phyloP scores from a whole-genome alignment of 1,140 invertebrate genomes.

The Thalassaphorura encarpata region DNA sequence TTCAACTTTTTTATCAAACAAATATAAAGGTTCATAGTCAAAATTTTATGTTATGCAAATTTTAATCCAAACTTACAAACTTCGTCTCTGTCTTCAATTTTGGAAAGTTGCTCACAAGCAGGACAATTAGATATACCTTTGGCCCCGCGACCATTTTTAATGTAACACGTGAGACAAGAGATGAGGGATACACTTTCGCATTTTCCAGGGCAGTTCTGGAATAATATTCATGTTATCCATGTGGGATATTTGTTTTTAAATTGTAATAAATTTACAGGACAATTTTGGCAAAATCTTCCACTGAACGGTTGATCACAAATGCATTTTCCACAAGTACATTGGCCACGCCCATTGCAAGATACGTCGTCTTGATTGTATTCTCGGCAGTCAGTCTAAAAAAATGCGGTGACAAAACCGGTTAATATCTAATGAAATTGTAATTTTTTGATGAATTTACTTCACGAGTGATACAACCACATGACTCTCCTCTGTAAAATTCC shows the following conservation, averaged over 20 bases:
- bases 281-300: slow-evolving; percentile 83
- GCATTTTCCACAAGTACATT: slow-evolving; percentile 71
- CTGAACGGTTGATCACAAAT: slow-evolving; percentile 64
- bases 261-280: slow-evolving; percentile 48
- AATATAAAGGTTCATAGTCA: background rate
- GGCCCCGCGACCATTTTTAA: slow-evolving; percentile 32
- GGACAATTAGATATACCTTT: background rate
- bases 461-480: background rate
- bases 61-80: slow-evolving; percentile 4
- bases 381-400: background rate
- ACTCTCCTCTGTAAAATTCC: slow-evolving; percentile 9
- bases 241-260: too few relatives aligned
- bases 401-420: background rate
- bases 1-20: background rate
- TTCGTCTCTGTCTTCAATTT: background rate
- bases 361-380: background rate
- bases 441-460: background rate
- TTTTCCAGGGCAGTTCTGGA: slow-evolving; percentile 67
- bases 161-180: slow-evolving; percentile 77
- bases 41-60: background rate
- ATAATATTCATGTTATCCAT: too few relatives aligned
- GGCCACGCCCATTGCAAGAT: background rate
- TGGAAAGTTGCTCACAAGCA: background rate
- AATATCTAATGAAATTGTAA: background rate
- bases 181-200: slow-evolving; percentile 52